Conservation (phyloP, 2,113 vertebrate genomes). For the Hyperopisus bebe region DNA sequence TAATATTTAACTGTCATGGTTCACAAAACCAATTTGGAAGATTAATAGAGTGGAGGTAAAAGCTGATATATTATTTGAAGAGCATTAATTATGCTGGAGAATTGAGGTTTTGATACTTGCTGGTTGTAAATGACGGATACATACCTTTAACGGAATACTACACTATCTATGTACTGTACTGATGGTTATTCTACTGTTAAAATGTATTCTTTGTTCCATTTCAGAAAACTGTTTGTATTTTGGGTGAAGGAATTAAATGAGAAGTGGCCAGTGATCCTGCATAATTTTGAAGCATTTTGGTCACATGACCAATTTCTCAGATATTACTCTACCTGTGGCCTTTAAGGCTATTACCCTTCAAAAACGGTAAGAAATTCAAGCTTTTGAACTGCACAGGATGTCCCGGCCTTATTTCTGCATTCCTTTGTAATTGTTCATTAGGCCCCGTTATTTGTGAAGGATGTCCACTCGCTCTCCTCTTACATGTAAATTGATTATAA, state of each 20-base stretch:
- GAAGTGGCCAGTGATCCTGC: not conserved
- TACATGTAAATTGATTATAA: slow-evolving; percentile 3
- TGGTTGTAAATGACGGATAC: not conserved
- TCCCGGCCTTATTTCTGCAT: not conserved
- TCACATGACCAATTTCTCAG: not conserved
- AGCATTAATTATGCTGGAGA: not conserved
- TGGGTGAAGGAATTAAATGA: not conserved
- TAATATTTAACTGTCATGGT: not conserved
- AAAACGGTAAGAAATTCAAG: not conserved
- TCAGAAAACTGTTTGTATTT: not conserved
- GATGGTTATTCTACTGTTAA: not conserved
- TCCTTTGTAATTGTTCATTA: slow-evolving; percentile 1
- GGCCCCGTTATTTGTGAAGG: not conserved
- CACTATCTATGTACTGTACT: not conserved
- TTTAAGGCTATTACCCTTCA: not conserved
- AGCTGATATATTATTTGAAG: not conserved
- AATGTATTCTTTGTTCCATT: not conserved
- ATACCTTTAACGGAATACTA: not conserved
- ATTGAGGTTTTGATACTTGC: not conserved
- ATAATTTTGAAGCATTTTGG: not conserved
- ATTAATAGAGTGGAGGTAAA: not conserved
- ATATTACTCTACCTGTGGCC: not conserved
- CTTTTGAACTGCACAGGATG: not conserved
- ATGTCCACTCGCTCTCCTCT: not conserved
- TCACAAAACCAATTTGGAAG: not conserved